These are phyloP conservation scores for Hippocampus comes DNA, from an alignment of 2,113 vertebrate species.

Conservation along the genomic window DNA sequence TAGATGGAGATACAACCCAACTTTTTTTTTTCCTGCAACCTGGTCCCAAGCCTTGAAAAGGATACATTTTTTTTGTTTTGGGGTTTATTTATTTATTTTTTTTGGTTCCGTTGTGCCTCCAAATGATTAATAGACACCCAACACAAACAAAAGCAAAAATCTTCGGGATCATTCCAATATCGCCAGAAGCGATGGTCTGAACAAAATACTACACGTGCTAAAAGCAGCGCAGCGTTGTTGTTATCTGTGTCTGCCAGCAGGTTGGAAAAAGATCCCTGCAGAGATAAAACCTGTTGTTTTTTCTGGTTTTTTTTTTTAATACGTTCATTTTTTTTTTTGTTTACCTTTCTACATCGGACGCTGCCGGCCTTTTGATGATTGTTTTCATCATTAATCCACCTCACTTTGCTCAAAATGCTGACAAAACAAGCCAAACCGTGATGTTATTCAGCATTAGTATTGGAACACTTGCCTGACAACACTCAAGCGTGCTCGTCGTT, in stretches of 20 bases:
- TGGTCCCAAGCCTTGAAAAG: neutral
- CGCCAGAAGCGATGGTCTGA: neutral
- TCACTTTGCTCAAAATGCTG: neutral
- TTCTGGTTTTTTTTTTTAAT: too few species aligned
- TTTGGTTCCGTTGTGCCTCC: neutral
- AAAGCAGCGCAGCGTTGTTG: neutral
- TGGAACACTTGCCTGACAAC: neutral
- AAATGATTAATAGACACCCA: neutral
- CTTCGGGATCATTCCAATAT: neutral
- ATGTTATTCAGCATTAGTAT: too few species aligned
- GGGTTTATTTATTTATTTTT: too few species aligned
- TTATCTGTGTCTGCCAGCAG: slow-evolving; percentile 4
- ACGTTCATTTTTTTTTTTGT: neutral
- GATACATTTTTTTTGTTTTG: neutral
- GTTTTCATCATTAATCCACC: neutral
- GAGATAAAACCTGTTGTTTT: neutral
- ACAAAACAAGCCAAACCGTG: neutral
- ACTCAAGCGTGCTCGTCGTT: neutral
- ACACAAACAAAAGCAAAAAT: neutral
- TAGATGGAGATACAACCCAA: slow-evolving; percentile 6
- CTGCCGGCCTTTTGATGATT: neutral
- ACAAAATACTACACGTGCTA: neutral
- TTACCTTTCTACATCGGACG: neutral
- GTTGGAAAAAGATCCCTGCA: slow-evolving; percentile 4
- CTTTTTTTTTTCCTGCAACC: slow-evolving; percentile 8